A percentile compares a stretch with the other conserved stretches of the same genome.
Conservation (phyloP, 2,113 vertebrate species). For the Mystacornis crossleyi region DNA sequence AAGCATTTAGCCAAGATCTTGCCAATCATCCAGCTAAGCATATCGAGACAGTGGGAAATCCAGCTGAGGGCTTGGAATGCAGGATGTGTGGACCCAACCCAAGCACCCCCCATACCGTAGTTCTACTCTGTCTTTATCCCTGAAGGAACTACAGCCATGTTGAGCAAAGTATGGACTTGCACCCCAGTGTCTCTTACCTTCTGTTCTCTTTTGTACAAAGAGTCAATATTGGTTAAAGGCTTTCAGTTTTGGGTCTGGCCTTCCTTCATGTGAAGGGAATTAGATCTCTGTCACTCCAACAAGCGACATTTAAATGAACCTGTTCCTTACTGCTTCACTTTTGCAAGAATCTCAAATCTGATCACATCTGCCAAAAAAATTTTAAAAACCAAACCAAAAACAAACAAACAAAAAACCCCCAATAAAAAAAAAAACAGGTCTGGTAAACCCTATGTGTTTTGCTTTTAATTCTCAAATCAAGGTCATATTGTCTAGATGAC, state of each 20-base stretch:
- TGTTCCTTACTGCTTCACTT: neutral
- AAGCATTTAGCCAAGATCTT: neutral
- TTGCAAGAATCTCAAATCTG: neutral
- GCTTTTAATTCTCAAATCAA: constrained; percentile 20
- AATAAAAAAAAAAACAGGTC: neutral
- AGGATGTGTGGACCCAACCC: neutral
- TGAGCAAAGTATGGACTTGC: neutral
- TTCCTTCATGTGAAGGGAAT: neutral
- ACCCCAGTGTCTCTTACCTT: neutral
- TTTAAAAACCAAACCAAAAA: neutral
- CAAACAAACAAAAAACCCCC: neutral
- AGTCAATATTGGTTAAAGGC: neutral
- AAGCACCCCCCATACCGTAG: neutral
- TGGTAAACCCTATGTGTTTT: neutral
- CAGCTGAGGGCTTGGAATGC: accelerated
- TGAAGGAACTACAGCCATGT: neutral
- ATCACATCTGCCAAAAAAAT: neutral
- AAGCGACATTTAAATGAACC: neutral
- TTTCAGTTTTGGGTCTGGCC: neutral
- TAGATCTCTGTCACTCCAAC: neutral
- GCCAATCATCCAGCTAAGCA: neutral
- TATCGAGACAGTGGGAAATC: neutral
- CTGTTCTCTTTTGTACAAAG: neutral
- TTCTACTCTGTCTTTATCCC: neutral
- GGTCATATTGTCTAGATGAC: neutral